A percentile compares a stretch with the other conserved stretches of the same genome.
Conservation (phyloP, 2,113 vertebrate genomes). For the Poeciliopsis prolifica region DNA sequence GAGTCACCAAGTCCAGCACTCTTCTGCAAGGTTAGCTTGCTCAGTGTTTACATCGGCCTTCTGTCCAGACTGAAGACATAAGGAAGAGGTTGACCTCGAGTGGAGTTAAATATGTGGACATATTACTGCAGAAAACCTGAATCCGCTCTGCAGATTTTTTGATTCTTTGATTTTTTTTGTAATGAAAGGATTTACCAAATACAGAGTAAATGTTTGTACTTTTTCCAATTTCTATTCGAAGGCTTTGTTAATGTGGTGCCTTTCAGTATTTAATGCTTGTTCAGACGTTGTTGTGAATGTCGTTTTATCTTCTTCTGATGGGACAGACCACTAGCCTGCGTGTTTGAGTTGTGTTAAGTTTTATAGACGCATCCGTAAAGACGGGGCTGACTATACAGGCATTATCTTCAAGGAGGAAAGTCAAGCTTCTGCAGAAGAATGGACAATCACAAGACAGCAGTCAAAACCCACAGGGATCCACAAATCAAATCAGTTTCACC, state of each 20-base stretch:
- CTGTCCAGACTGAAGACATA: conserved; percentile 8
- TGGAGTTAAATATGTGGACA: conserved; percentile 9
- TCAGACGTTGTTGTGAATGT: conserved; percentile 1
- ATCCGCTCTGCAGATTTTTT: neutral
- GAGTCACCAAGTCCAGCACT: conserved; percentile 6
- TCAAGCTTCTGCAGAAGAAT: conserved; percentile 3
- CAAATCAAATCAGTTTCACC: conserved; percentile 11
- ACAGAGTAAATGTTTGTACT: neutral
- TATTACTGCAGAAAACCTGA: neutral
- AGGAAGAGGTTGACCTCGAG: neutral
- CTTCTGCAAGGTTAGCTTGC: neutral
- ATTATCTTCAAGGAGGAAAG: neutral
- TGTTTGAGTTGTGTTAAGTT: conserved; percentile 1
- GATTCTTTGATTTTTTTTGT: no score
- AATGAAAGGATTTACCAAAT: neutral
- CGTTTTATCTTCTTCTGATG: conserved; percentile 10
- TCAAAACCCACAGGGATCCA: conserved; percentile 34
- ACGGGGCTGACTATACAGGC: neutral
- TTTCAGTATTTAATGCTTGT: neutral
- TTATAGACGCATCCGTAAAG: neutral
- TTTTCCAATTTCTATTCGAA: neutral
- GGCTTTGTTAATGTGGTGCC: conserved; percentile 8
- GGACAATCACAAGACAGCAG: neutral
- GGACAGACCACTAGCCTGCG: conserved; percentile 41
- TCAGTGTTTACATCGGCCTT: neutral